Percentiles rank a stretch among this genome's conserved stretches.
Conservation (phyloP, 2,113 vertebrate species). For the Ciconia stormi region DNA sequence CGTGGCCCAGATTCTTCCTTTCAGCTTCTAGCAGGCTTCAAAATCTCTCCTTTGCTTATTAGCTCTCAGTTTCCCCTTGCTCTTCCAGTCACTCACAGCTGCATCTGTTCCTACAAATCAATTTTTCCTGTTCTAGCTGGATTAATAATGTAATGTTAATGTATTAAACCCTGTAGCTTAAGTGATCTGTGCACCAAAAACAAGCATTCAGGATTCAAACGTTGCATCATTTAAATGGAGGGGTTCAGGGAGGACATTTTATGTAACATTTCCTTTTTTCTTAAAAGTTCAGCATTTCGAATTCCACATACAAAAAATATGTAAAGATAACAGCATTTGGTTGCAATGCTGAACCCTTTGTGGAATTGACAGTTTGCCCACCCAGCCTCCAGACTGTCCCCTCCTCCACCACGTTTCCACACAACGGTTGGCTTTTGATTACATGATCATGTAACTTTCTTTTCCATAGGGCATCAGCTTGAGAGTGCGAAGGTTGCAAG, state of each 20-base stretch:
- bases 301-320: accelerated
- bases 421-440: not conserved
- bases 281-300: not conserved
- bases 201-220: not conserved
- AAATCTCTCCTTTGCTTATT: not conserved
- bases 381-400: not conserved
- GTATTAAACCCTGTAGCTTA: not conserved
- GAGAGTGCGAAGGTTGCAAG: not conserved
- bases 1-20: not conserved
- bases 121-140: not conserved
- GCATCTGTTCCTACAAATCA: not conserved
- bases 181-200: not conserved
- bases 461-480: not conserved
- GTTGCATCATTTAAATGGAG: not conserved
- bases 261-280: not conserved
- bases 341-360: not conserved
- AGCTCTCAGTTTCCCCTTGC: not conserved
- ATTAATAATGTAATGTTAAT: not conserved
- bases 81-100: not conserved
- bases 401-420: not conserved
- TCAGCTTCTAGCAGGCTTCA: not conserved
- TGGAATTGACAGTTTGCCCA: accelerated
- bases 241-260: not conserved
- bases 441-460: accelerated
- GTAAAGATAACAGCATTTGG: not conserved